Conservation (phyloP, 2,113 vertebrate genomes). For the Drymodes brunneopygia region DNA sequence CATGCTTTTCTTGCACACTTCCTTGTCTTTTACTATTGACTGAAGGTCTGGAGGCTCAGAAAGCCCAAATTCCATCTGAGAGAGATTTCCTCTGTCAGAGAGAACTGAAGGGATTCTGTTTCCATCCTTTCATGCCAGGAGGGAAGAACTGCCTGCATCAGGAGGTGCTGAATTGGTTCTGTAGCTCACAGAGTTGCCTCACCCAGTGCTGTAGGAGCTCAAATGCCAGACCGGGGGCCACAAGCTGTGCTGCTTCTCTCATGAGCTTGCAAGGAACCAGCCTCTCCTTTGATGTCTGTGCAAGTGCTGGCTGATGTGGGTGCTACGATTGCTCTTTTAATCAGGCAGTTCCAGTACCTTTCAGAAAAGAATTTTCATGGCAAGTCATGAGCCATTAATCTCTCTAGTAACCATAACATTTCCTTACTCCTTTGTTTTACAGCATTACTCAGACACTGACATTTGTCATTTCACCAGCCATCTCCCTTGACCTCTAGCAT, state of each 20-base stretch:
- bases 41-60: background rate
- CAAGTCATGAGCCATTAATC: slow-evolving; percentile 15
- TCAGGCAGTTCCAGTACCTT: background rate
- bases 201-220: background rate
- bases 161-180: background rate
- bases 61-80: background rate
- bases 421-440: background rate
- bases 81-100: background rate
- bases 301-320: background rate
- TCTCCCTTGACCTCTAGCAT: slow-evolving; percentile 13
- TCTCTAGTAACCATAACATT: background rate
- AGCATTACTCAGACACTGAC: background rate
- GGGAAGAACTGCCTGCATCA: background rate
- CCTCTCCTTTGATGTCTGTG: background rate
- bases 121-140: background rate
- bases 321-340: background rate
- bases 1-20: background rate
- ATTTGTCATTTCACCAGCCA: background rate
- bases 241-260: background rate
- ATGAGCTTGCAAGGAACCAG: background rate
- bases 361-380: slow-evolving; percentile 38
- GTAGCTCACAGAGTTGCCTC: background rate
- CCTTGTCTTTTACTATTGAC: background rate
- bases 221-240: background rate
- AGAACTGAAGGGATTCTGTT: background rate